These are phyloP conservation scores for Galerucella pusilla DNA, from an alignment of 2,888 invertebrate genomes.

Conservation along the genomic window DNA sequence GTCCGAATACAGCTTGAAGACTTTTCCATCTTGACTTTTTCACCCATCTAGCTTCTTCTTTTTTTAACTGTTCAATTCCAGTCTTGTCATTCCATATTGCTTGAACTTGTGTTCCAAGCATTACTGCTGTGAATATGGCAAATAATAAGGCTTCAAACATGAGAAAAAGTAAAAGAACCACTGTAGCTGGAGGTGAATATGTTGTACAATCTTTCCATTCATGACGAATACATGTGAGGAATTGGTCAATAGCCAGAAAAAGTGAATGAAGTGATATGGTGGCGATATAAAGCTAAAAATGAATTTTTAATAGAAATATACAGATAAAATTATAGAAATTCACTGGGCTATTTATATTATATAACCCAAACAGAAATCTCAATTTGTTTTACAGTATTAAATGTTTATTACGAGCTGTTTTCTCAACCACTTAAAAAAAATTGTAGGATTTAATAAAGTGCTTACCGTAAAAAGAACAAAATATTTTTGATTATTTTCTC, in stretches of 20 bases:
- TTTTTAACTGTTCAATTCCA: conserved; percentile 96
- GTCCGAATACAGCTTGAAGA: conserved; percentile 95
- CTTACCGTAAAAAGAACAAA: conserved; percentile 96
- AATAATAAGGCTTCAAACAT: conserved; percentile 95
- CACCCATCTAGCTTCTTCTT: conserved; percentile 93
- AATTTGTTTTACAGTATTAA: too few relatives aligned
- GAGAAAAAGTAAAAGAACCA: conserved; percentile 89
- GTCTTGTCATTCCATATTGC: conserved; percentile 99
- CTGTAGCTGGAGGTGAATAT: conserved; percentile 95
- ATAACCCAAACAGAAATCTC: too few relatives aligned
- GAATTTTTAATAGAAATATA: neutral
- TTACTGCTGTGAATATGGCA: conserved; percentile 97
- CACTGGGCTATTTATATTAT: too few relatives aligned
- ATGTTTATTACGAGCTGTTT: neutral
- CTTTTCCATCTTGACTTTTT: conserved; percentile 94
- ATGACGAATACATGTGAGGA: conserved; percentile 90
- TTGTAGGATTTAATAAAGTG: neutral
- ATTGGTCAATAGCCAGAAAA: conserved; percentile 91
- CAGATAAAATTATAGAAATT: conserved; percentile 45
- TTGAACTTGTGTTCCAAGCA: conserved; percentile 90
- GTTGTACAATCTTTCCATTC: conserved; percentile 96
- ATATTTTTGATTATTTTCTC: conserved; percentile 99
- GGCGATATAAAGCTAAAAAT: conserved; percentile 95
- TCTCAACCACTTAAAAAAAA: neutral
- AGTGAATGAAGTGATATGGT: conserved; percentile 94